These are phyloP conservation scores for Strix uralensis DNA, from an alignment of 2,113 vertebrate species.

Conservation along the genomic window DNA sequence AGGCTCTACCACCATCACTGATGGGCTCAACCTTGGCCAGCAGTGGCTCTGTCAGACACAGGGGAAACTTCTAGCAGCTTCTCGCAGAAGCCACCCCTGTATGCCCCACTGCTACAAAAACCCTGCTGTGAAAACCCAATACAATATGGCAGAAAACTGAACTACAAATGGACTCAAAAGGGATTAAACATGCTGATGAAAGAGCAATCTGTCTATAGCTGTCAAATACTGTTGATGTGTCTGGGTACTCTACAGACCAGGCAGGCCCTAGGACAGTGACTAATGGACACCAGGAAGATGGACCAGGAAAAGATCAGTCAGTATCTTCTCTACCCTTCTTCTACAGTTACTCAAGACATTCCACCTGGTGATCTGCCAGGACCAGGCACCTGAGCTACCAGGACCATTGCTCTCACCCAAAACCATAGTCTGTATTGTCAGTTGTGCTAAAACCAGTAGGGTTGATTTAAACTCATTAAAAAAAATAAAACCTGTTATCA, in stretches of 20 bases:
- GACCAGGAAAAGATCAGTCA: not conserved
- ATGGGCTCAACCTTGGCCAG: not conserved
- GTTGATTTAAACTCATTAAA: not conserved
- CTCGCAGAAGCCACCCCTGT: not conserved
- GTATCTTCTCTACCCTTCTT: not conserved
- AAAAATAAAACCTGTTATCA: not conserved
- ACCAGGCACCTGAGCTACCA: not conserved
- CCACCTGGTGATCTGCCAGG: not conserved
- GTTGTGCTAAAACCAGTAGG: not conserved
- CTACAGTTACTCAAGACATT: not conserved
- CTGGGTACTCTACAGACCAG: not conserved
- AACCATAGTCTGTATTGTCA: not conserved
- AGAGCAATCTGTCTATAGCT: not conserved
- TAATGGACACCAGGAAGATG: not conserved
- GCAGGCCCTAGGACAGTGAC: not conserved
- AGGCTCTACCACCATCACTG: rapidly evolving
- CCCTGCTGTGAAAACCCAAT: not conserved
- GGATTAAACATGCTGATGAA: not conserved
- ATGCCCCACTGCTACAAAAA: not conserved
- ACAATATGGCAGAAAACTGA: not conserved
- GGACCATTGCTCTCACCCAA: not conserved
- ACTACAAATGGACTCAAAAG: not conserved
- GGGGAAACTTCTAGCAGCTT: not conserved
- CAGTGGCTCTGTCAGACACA: not conserved
- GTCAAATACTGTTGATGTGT: not conserved